Base-by-base conservation (phyloP, 2,797 vertebrate genomes). In the Monodelphis domestica region DNA sequence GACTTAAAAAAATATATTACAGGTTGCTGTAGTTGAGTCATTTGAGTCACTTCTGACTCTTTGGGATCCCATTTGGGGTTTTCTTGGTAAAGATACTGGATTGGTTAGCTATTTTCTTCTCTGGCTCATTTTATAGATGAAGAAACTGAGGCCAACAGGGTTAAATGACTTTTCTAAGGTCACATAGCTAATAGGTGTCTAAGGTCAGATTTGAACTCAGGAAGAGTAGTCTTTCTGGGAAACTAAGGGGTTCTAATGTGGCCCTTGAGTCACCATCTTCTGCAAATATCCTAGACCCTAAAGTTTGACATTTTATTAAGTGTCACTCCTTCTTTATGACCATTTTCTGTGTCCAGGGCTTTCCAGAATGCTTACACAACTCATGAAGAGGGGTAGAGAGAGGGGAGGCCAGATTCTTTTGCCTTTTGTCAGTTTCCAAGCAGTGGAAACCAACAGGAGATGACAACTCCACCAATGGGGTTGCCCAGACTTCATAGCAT, bases 241-340 rank as follows among this genome's bases (percentile, higher is more conserved):
- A 54, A 56, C 53, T 89, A 90, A 90, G 53, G 29, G 17, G 7
- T 15, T 50, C 28, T 50, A n/a, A 12, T 51, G 33, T 84, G 28
- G 63, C 33, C 53, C 59, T 88, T 53, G 17, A 54, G 9, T 90
- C 51, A 38, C 52, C 90, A 90, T 94, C 55, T 78, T 88, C 26
- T 93, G 91, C 12, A 92, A 91, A 96, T 51, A 50, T n/a, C 30
- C 55, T 53, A 87, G 78, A 84, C 54, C 53, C 0, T 4, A 94
- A 33, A 14, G 63, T 53, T 88, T 92, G 94, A 96, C 70, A 92
- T 91, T 90, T 96, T 97, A 93, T 96, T 96, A 97, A 96, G 91
- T 54, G 52, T 94, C 90, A 63, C 94, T 96, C 93, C 93, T 95
- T 92, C 88, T 94, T 95, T 92, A 94, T 94, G 93, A 95, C 57